phyloP scores from a whole-genome alignment of 1,140 invertebrate genomes.

The Goniozus legneri region DNA sequence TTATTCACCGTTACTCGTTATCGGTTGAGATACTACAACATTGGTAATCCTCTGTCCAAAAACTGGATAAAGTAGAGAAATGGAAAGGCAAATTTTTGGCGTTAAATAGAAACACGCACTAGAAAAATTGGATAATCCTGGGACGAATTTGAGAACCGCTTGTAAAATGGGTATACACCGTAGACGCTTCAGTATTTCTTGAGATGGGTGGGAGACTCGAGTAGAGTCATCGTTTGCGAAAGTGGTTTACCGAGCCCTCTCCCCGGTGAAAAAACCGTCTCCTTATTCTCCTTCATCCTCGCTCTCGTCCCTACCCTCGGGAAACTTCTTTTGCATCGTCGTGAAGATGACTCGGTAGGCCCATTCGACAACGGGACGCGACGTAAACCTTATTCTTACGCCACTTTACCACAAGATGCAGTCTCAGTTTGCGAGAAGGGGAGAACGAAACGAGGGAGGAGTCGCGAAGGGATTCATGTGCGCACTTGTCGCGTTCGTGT shows the following conservation, averaged over 20 bases:
- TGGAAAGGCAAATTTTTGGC: no score
- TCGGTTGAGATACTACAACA: no score
- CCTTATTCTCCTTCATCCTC: conserved; percentile 10
- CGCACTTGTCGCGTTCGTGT: conserved; percentile 28
- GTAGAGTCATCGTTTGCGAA: conserved; percentile 44
- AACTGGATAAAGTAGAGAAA: no score
- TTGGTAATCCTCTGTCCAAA: no score
- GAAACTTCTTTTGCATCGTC: conserved; percentile 5
- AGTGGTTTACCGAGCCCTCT: conserved; percentile 36
- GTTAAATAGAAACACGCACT: no score
- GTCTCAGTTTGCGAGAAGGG: no score
- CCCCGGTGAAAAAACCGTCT: conserved; percentile 17
- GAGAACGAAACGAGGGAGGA: no score
- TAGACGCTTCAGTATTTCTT: conserved; percentile 37
- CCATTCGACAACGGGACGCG: conserved; percentile 34
- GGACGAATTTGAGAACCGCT: conserved; percentile 36
- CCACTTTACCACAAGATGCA: conserved; percentile 50
- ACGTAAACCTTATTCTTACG: conserved; percentile 54
- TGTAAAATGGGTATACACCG: conserved; percentile 33
- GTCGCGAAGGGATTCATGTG: conserved; percentile 35
- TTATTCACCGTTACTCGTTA: no score
- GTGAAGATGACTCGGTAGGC: conserved; percentile 26
- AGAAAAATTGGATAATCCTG: no score
- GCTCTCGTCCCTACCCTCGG: conserved; percentile 6
- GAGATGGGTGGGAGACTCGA: conserved; percentile 31